These are phyloP conservation scores for Caracal caracal DNA, from an alignment of 2,113 vertebrate genomes.

Conservation along the genomic window DNA sequence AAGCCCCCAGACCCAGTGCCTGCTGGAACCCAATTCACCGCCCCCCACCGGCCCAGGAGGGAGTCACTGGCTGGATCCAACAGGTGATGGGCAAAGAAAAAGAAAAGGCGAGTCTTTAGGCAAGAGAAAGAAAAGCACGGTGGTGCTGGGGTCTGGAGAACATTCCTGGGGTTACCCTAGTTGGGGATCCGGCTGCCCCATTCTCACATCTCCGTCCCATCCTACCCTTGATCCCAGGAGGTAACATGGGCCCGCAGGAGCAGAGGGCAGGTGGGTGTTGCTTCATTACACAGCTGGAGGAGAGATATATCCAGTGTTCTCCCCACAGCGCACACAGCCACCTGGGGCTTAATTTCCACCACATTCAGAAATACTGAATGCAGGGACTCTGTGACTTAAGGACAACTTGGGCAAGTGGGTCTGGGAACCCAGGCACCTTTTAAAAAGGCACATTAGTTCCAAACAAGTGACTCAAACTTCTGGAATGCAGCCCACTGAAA, in stretches of 20 bases:
- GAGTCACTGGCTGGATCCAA: not conserved
- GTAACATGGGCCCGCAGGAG: not conserved
- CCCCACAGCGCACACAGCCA: not conserved
- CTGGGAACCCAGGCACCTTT: slow-evolving; percentile 66
- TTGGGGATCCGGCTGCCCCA: not conserved
- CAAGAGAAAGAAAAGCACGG: not conserved
- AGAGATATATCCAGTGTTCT: not conserved
- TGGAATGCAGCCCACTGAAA: slow-evolving; percentile 42
- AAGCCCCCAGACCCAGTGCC: not conserved
- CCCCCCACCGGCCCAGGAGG: not conserved
- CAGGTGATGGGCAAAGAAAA: too few relatives aligned
- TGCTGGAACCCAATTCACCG: not conserved
- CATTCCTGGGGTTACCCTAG: not conserved
- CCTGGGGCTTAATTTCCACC: not conserved
- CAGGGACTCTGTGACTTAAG: not conserved
- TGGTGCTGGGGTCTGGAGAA: not conserved
- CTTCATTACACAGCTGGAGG: not conserved
- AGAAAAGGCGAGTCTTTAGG: not conserved
- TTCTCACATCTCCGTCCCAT: not conserved
- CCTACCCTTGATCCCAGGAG: not conserved
- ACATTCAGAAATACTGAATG: not conserved
- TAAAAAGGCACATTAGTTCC: slow-evolving; percentile 53
- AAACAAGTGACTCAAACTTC: slow-evolving; percentile 73
- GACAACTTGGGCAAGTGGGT: not conserved
- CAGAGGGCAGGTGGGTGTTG: not conserved